Conservation (phyloP, 2,797 vertebrate species). For the Gadopsis marmoratus region DNA sequence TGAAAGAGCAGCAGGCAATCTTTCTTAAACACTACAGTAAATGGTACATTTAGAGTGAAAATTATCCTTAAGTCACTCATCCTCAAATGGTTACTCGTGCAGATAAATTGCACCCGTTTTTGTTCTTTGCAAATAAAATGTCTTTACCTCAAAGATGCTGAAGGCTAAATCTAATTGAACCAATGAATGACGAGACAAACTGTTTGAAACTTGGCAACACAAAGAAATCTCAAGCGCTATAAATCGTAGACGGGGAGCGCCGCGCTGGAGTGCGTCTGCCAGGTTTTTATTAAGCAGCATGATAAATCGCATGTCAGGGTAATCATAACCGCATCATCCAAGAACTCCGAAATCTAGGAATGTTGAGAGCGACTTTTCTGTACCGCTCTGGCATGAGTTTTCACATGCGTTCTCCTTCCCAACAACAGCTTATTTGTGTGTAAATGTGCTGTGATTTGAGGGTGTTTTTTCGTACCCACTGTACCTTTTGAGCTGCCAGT, state of each 20-base stretch:
- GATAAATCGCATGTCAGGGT: slow-evolving; percentile 21
- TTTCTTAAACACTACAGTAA: neutral
- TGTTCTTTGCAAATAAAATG: slow-evolving; percentile 1
- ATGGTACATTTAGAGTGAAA: neutral
- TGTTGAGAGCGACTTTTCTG: neutral
- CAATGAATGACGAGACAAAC: neutral
- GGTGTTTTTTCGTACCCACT: neutral
- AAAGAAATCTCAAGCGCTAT: neutral
- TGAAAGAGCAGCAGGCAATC: neutral
- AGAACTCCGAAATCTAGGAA: neutral
- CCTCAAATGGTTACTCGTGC: neutral
- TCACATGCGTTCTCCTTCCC: neutral
- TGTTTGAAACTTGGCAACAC: neutral
- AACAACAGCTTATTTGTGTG: neutral
- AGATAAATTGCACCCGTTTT: neutral
- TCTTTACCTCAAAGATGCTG: slow-evolving; percentile 11
- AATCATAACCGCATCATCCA: slow-evolving; percentile 19
- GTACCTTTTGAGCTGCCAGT: neutral
- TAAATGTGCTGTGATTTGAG: neutral
- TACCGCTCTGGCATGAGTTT: too few species aligned
- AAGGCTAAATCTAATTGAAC: slow-evolving; percentile 7
- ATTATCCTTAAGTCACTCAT: too few species aligned
- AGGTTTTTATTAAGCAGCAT: slow-evolving; percentile 22
- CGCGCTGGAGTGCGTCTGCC: neutral
- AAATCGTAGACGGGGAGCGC: slow-evolving; percentile 7